These are phyloP conservation scores for Neotoxoptera formosana DNA, from an alignment of 1,140 invertebrate species.

Conservation along the genomic window DNA sequence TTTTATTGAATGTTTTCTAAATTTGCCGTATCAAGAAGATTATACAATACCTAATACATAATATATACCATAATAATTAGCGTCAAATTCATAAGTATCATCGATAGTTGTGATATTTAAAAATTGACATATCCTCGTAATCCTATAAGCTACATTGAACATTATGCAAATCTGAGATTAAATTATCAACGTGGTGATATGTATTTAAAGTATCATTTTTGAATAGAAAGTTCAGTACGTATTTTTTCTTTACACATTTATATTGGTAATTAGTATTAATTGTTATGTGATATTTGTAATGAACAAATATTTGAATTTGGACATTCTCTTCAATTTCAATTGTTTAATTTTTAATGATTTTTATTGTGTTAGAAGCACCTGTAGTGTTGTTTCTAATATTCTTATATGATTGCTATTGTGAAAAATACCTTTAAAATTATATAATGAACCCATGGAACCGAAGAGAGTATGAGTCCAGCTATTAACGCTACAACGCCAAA, in stretches of 20 bases:
- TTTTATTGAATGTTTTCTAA: background rate
- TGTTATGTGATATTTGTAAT: background rate
- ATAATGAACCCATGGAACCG: conserved; percentile 85
- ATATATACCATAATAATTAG: background rate
- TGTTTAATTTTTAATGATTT: conserved; percentile 4
- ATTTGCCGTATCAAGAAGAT: background rate
- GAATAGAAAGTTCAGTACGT: background rate
- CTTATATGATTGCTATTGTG: background rate
- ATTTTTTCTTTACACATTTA: conserved; percentile 9
- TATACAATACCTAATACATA: background rate
- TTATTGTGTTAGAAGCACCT: conserved; percentile 1
- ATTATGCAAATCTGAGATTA: background rate
- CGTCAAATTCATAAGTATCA: background rate
- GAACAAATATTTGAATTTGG: background rate
- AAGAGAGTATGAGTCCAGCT: conserved; percentile 80
- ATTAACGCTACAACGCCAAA: conserved; percentile 79
- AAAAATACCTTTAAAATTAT: conserved; percentile 79
- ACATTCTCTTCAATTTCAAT: conserved; percentile 10
- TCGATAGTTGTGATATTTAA: background rate
- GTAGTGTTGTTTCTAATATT: background rate
- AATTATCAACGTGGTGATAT: background rate
- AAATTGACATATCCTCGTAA: background rate
- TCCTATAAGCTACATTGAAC: background rate
- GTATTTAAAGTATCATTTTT: background rate
- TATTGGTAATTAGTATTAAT: conserved; percentile 11